Percentiles rank a stretch among this genome's conserved stretches.
These are phyloP conservation scores for Goniozus legneri DNA, from an alignment of 1,140 invertebrate species.

Conservation along the genomic window DNA sequence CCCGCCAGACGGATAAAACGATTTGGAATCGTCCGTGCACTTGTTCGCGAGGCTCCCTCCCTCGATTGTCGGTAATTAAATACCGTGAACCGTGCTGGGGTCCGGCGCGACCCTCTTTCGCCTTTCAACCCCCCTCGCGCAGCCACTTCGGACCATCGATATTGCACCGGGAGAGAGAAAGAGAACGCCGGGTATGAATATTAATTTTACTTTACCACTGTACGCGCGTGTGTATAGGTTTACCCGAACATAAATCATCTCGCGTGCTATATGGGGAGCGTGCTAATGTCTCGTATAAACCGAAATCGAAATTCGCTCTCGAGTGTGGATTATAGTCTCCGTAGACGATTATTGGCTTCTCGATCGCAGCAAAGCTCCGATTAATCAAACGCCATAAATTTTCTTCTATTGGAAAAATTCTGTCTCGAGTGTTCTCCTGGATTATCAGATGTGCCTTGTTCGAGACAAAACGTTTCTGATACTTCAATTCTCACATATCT, in stretches of 20 bases:
- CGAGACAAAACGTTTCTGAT: too few relatives aligned
- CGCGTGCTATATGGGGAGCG: neutral
- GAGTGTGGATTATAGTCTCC: too few relatives aligned
- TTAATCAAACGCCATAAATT: too few relatives aligned
- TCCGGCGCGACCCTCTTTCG: neutral
- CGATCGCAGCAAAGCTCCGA: neutral
- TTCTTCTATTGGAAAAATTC: too few relatives aligned
- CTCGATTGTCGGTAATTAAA: constrained; percentile 45
- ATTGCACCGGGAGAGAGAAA: constrained; percentile 43
- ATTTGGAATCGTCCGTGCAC: neutral
- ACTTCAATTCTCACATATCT: too few relatives aligned
- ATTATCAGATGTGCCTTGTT: too few relatives aligned
- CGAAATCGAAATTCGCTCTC: too few relatives aligned
- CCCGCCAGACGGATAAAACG: neutral
- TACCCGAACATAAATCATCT: constrained; percentile 1
- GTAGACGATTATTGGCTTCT: too few relatives aligned
- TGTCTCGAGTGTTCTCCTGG: too few relatives aligned
- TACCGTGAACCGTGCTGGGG: constrained; percentile 39
- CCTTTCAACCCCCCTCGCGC: constrained; percentile 8
- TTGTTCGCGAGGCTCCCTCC: neutral
- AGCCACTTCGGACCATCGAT: constrained; percentile 47
- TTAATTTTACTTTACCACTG: constrained; percentile 40
- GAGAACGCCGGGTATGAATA: constrained; percentile 49
- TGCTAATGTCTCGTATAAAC: neutral
- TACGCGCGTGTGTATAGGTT: too few relatives aligned